Evolutionary conservation across 2,888 invertebrate species (phyloP), one percentile per base, ranked within the genome.

Genomic region (Drosophila robusta): DNA sequence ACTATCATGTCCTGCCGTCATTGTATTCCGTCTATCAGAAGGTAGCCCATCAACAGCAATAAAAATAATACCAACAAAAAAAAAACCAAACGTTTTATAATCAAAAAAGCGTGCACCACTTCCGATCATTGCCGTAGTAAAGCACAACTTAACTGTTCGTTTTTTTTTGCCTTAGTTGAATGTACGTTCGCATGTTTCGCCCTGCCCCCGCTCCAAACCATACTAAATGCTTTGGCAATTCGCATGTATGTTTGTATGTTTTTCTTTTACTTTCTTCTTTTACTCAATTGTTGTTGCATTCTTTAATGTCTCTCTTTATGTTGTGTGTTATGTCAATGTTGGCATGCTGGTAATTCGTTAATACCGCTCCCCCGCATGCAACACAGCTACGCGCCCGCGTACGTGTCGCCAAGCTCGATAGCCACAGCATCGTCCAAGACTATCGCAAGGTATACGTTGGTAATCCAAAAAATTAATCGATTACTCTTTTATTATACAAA

Each of bases 21-120:
- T 94, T 97, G 91, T 97, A 96, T 93, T 95, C 96, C 92, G 94
- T 95, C 92, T 95, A 96, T 90, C 96, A 97, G 94, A 97, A 97
- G 97, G 97, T 96, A 94, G 90, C 73, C 66, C 68, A 52, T 54
- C 65, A 11, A 51, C 44, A 32, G 32, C 45, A 62, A 65, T 14
- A 67, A 44, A 26, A 45, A 57, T 34, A 24, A 16, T 9, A 52
- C 3, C 32, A 18, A 41, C 29, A 65, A 29, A 3, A 9, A 29
- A 29, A 38, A 42, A 39, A 18, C 51, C 52, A 41, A 55, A 47
- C 32, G 32, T 26, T 42, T 38, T 51, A 18, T 29, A 38, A 36
- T 51, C 47, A 34, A 46, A 46, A 36, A 11, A 12, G 14, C 41
- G 51, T 54, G 38, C 45, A 41, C 58, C 66, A 66, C 70, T 38